Percentiles rank a stretch among this genome's conserved stretches.
Evolutionary conservation across 2,113 vertebrate species (phyloP).

Genomic region (Anser cygnoides): DNA sequence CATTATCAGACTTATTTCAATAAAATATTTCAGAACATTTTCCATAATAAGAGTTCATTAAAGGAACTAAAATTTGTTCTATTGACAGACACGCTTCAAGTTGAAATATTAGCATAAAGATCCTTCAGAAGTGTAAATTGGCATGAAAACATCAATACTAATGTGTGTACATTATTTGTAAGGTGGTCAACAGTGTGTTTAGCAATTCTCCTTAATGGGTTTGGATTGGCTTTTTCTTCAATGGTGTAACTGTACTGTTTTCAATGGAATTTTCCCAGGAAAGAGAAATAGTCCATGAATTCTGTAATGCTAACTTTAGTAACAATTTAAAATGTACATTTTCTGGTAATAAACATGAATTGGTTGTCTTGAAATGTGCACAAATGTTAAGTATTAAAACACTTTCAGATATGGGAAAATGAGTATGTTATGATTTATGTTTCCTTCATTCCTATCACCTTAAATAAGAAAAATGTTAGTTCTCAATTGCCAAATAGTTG

Average conservation of each 20-base stretch:
- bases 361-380: conserved; percentile 10
- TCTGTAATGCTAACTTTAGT: neutral
- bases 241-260: neutral
- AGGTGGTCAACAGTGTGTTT: neutral
- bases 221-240: neutral
- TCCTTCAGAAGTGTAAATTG: neutral
- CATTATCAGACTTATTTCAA: conserved; percentile 9
- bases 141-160: neutral
- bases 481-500: conserved; percentile 52
- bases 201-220: neutral
- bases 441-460: conserved; percentile 68
- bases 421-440: conserved; percentile 66
- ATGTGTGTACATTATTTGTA: neutral
- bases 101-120: neutral
- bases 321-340: neutral
- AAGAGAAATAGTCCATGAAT: neutral
- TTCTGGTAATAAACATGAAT: neutral
- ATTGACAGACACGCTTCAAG: neutral
- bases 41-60: neutral
- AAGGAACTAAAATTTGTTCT: neutral
- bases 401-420: conserved; percentile 25
- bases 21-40: neutral
- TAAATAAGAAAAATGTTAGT: conserved; percentile 71
- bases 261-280: neutral
- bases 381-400: conserved; percentile 64